Base-by-base conservation (phyloP, 2,797 vertebrate species). In the Momotus momota region DNA sequence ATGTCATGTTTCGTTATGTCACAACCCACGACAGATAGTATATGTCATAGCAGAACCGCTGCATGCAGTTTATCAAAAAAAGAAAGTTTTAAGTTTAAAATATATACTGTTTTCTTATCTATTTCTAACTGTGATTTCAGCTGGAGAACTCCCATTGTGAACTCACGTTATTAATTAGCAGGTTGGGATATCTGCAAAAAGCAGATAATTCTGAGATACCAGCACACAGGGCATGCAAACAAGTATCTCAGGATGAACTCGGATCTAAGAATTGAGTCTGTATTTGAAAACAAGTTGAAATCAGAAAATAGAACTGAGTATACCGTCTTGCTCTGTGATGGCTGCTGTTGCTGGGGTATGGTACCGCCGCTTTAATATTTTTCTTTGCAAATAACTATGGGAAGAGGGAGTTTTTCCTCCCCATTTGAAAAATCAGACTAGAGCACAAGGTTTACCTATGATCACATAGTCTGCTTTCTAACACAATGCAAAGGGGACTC, bases 131-230 rank as follows among this genome's bases (percentile, higher is more conserved):
- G 57, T 12, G 60, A 66, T 61, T 97, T 95, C 83, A 70, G 69
- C 61, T 69, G 48, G 54, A 74, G 82, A 91, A 84, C 57, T 92
- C 54, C 49, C 58, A 62, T 80, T 83, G 85, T 46, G 64, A 92
- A 81, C 91, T 82, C 27, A 67, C 62, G 40, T 72, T 92, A 87
- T 92, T 96, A 96, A 97, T 97, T 96, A 96, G 62, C 70, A 72
- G 19, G 43, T 40, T 81, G 41, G 35, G 69, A 88, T 97, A 95
- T 92, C 96, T 97, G 90, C 10, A 48, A 91, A 95, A 66, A 92
- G 74, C 91, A 97, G 93, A 86, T 97, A 96, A 70, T 91, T 90
- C 85, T 89, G 46, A 96, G 95, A 97, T 96, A 93, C 16, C 46
- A 77, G 33, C 67, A 38, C 58, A 62, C 46, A 69, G 65, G 64